These are phyloP conservation scores for Amiota mariae DNA, from an alignment of 2,888 invertebrate species.

Conservation along the genomic window DNA sequence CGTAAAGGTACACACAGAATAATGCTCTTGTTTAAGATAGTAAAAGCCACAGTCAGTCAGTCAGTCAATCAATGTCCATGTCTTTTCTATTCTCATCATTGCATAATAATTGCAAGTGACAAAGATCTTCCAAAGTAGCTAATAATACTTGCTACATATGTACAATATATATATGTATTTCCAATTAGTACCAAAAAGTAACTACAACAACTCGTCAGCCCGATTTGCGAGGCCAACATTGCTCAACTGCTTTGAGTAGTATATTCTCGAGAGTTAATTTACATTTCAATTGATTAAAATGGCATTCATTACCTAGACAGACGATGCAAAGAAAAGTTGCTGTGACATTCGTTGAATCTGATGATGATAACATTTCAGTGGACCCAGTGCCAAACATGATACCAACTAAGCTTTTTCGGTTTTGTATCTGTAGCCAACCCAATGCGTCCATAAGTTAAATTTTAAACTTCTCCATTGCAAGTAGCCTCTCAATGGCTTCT, in stretches of 20 bases:
- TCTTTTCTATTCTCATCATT: no score
- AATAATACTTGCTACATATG: not conserved
- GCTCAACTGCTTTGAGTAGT: not conserved
- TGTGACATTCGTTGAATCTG: not conserved
- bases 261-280: slow-evolving; percentile 31
- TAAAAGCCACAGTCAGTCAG: no score
- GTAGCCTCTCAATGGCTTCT: slow-evolving; percentile 5
- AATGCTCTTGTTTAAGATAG: no score
- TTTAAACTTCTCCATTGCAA: slow-evolving; percentile 18
- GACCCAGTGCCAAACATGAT: not conserved
- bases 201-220: not conserved
- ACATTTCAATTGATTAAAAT: slow-evolving; percentile 42
- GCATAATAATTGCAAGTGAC: not conserved
- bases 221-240: no score
- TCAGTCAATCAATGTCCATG: no score
- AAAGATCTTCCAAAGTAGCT: not conserved
- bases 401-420: not conserved
- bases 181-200: slow-evolving; percentile 15
- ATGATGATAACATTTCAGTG: not conserved
- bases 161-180: no score
- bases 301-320: slow-evolving; percentile 34
- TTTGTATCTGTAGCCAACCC: slow-evolving; percentile 20
- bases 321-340: not conserved
- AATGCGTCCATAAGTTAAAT: slow-evolving; percentile 3
- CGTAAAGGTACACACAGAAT: no score